Percentiles rank a stretch among this genome's conserved stretches.
These are phyloP conservation scores for Junco hyemalis DNA, from an alignment of 2,113 vertebrate species.

Conservation along the genomic window DNA sequence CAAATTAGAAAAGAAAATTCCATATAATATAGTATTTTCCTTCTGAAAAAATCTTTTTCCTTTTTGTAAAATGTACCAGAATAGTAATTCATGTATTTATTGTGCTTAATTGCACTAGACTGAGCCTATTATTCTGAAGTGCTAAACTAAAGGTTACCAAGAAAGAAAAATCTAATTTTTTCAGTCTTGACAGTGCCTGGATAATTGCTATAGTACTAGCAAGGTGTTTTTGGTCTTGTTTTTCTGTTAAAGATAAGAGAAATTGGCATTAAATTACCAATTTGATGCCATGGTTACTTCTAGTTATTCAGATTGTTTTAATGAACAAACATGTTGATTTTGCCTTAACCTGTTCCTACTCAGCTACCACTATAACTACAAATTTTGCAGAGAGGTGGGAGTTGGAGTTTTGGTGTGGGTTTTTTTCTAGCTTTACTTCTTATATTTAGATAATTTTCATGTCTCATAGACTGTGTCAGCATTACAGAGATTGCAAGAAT, in stretches of 20 bases:
- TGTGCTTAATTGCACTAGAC: not conserved
- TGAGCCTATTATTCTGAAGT: constrained; percentile 6
- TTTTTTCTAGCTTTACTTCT: not conserved
- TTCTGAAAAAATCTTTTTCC: not conserved
- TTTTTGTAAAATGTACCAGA: not conserved
- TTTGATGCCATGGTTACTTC: constrained; percentile 29
- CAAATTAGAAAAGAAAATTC: not conserved
- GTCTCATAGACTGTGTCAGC: not conserved
- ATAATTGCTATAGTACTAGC: constrained; percentile 8
- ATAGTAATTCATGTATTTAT: not conserved
- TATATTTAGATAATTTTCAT: not conserved
- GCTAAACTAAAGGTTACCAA: constrained; percentile 12
- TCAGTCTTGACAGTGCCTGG: not conserved
- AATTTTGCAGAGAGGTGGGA: not conserved
- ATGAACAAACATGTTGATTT: constrained; percentile 33
- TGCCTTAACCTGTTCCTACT: constrained; percentile 30
- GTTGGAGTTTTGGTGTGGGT: not conserved
- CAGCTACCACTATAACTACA: not conserved
- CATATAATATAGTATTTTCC: not conserved
- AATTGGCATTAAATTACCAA: constrained; percentile 14
- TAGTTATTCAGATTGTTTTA: constrained; percentile 23
- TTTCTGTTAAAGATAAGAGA: constrained; percentile 28
- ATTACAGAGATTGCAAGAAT: not conserved
- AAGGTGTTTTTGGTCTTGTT: not conserved
- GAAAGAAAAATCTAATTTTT: not conserved